These are phyloP conservation scores for Lophotis ruficrista DNA, from an alignment of 2,113 vertebrate species.

Conservation along the genomic window DNA sequence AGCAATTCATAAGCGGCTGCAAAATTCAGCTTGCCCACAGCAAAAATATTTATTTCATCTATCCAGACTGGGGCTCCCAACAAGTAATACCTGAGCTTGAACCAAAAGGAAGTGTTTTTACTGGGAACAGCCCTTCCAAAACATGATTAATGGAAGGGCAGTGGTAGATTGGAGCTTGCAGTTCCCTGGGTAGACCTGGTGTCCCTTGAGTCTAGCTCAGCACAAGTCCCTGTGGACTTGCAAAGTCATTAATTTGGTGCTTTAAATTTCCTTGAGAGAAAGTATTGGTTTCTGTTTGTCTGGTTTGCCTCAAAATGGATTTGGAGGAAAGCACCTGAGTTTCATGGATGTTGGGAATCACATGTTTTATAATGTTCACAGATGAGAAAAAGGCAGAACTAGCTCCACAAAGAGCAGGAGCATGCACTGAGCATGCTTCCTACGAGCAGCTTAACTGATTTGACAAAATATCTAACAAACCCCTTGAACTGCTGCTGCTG, in stretches of 20 bases:
- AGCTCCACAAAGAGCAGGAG: not conserved
- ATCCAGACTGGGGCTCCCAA: not conserved
- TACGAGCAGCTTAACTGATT: not conserved
- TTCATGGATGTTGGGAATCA: not conserved
- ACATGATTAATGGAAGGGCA: not conserved
- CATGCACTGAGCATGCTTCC: not conserved
- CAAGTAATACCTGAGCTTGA: not conserved
- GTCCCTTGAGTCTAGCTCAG: not conserved
- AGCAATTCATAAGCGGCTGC: not conserved
- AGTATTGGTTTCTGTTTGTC: not conserved
- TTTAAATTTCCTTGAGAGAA: not conserved
- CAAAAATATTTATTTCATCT: not conserved
- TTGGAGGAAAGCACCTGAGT: not conserved
- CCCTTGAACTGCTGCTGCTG: not conserved
- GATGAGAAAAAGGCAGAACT: not conserved
- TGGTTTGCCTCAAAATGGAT: not conserved
- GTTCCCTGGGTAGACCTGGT: not conserved
- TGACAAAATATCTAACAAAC: not conserved
- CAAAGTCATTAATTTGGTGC: not conserved
- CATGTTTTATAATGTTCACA: not conserved
- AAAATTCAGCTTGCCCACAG: not conserved
- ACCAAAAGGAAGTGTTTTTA: not conserved
- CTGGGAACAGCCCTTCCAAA: not conserved
- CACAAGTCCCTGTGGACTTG: not conserved
- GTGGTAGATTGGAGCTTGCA: rapidly evolving